Evolutionary conservation across 2,888 invertebrate genomes (phyloP), one percentile per base, ranked within the genome.

Genomic region (Ophion ellenae): DNA sequence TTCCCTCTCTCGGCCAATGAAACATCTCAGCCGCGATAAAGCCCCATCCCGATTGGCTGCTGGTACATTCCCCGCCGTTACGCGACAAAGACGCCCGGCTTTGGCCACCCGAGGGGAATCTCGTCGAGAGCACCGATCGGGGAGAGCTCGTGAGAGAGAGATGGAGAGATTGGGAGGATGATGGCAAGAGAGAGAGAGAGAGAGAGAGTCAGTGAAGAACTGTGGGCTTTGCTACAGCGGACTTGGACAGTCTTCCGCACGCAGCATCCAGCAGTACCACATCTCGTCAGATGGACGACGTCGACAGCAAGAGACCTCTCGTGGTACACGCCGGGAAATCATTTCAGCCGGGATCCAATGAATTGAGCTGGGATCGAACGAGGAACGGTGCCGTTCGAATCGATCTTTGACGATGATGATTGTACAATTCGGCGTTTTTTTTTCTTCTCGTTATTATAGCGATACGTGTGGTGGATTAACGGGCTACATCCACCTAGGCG

Each of bases 21-120:
- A 90, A 89, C 89, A 86, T 86, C 84, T 85, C 87, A 88, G 82
- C 88, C 81, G 89, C 88, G 92, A 92, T 91, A 91, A 91, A 91
- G 90, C 90, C 88, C 89, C 81, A 87, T 88, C 84, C 88, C 90
- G 89, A 94, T 94, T 94, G 94, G 94, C 89, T 90, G 87, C 74
- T 88, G 86, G 87, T 85, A 85, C 84, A 89, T 89, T 90, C 90
- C 88, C 76, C 86, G 79, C 74, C 90, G 88, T 89, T 89, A 74
- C 75, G 61, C 78, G 81, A 81, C 67, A 76, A 78, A 74, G 77
- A 67, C 80, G 53, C 73, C 59, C 71, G 87, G 86, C 86, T 85
- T 86, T 28, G 85, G 86, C 86, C 87, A 81, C 85, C 83, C 84
- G 85, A 67, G 80, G 85, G 83, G 69, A 32, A 85, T 77, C 85